phyloP scores from a whole-genome alignment of 2,113 vertebrate genomes.

The Tricholaema leucomelas region DNA sequence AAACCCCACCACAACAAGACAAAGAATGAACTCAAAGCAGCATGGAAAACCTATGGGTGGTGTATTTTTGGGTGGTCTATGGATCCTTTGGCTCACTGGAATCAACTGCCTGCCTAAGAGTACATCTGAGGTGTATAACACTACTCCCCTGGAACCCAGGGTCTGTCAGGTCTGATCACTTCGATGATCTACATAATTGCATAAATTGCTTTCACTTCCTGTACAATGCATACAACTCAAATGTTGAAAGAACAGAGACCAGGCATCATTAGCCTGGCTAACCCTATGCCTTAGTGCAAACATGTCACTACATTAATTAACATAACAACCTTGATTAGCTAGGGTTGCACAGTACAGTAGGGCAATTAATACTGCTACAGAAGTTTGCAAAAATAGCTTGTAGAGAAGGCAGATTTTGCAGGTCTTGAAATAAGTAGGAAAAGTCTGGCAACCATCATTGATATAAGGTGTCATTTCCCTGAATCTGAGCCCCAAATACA shows the following conservation, averaged over 20 bases:
- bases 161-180: conserved; percentile 28
- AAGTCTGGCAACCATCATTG: neutral
- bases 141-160: neutral
- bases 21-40: neutral
- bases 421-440: neutral
- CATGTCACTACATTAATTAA: neutral
- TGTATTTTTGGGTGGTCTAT: neutral
- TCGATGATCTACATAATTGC: conserved; percentile 24
- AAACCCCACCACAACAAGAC: no score
- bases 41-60: neutral
- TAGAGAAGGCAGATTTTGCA: neutral
- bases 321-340: neutral
- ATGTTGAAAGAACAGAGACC: neutral
- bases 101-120: neutral
- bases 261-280: neutral
- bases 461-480: neutral
- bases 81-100: neutral
- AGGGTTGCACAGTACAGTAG: neutral
- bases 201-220: conserved; percentile 57
- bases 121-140: neutral
- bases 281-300: neutral
- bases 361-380: neutral
- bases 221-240: neutral
- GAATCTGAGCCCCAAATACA: neutral
- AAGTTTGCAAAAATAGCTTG: neutral